Evolutionary conservation across 2,113 vertebrate species (phyloP).

Genomic region (Sinocyclocheilus rhinocerous): DNA sequence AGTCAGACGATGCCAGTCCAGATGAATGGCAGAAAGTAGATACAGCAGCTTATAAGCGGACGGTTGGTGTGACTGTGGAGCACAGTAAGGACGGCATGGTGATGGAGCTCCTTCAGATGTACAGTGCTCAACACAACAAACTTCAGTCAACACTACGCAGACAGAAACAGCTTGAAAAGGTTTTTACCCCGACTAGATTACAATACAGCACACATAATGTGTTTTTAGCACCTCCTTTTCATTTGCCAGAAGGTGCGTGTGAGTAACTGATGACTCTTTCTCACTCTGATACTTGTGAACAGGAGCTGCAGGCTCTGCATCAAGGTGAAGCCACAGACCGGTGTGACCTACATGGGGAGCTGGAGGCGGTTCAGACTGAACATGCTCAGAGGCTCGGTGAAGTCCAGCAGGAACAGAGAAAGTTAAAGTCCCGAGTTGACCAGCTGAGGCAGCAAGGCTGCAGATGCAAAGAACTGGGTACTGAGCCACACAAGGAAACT

Average conservation of each 20-base stretch:
- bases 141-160: conserved; percentile 80
- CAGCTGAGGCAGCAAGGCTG: conserved; percentile 83
- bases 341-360: conserved; percentile 80
- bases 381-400: conserved; percentile 83
- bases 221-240: conserved; percentile 3
- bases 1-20: conserved; percentile 62
- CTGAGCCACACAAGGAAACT: conserved; percentile 81
- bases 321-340: conserved; percentile 80
- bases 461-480: conserved; percentile 72
- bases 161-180: conserved; percentile 86
- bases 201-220: neutral
- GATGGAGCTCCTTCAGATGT: conserved; percentile 85
- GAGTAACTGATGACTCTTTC: neutral
- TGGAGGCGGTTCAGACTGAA: conserved; percentile 80
- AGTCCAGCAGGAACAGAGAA: conserved; percentile 81
- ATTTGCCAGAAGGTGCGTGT: neutral
- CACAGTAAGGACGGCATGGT: conserved; percentile 85
- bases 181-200: conserved; percentile 56
- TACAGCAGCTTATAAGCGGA: conserved; percentile 51
- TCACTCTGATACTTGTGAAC: conserved; percentile 25
- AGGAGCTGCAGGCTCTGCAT: conserved; percentile 84
- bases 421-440: conserved; percentile 81
- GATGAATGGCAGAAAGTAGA: conserved; percentile 56
- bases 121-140: conserved; percentile 82
- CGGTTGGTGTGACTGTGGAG: conserved; percentile 68